Evolutionary conservation across 2,113 vertebrate genomes (phyloP).

Genomic region (Tragelaphus scriptus): DNA sequence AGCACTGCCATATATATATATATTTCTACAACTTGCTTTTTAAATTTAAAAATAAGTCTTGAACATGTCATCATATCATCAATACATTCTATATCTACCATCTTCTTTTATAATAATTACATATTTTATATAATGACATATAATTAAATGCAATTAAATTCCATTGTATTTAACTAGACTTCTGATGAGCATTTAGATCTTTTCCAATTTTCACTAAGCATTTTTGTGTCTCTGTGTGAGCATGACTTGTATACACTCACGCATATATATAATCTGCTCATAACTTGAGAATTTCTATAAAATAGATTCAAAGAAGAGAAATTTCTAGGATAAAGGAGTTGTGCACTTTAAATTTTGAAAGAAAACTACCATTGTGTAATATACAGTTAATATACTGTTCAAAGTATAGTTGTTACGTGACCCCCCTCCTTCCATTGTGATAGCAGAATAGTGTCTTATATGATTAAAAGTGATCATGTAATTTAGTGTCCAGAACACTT

Average conservation of each 20-base stretch:
- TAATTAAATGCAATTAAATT: no score
- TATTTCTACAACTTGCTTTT: not conserved
- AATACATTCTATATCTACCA: not conserved
- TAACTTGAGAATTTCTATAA: slow-evolving; percentile 1
- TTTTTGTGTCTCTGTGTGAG: not conserved
- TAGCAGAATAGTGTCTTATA: not conserved
- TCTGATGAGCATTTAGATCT: not conserved
- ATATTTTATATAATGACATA: not conserved
- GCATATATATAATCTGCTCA: not conserved
- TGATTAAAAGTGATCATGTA: not conserved
- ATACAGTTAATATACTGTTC: not conserved
- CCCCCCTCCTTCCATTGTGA: not conserved
- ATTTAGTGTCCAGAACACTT: not conserved
- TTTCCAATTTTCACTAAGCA: not conserved
- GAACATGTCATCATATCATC: not conserved
- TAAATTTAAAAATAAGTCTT: not conserved
- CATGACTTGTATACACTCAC: not conserved
- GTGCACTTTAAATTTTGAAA: slow-evolving; percentile 8
- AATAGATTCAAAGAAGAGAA: not conserved
- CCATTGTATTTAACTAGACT: not conserved
- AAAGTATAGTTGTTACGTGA: not conserved
- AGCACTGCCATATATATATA: not conserved
- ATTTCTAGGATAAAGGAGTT: not conserved
- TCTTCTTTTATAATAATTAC: not conserved
- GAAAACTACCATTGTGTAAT: not conserved